Evolutionary conservation across 1,140 invertebrate genomes (phyloP).

Genomic region (Scaptodrosophila lebanonensis): DNA sequence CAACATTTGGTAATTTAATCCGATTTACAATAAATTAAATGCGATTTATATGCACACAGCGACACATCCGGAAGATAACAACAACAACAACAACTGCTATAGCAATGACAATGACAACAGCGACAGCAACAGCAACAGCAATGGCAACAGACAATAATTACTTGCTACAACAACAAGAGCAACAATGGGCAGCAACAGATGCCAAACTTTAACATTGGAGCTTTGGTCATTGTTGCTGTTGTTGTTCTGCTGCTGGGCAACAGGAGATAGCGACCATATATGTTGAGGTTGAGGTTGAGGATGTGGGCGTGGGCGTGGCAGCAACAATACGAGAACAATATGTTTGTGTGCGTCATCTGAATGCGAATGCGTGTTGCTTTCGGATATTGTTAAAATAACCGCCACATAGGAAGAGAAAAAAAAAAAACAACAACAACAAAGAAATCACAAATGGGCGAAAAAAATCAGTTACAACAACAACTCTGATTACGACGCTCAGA

Average conservation of each 20-base stretch:
- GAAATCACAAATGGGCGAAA: too few species aligned
- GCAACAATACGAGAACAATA: constrained; percentile 59
- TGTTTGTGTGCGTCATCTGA: constrained; percentile 11
- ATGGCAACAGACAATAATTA: constrained; percentile 35
- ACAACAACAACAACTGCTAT: constrained; percentile 42
- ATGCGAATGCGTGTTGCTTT: constrained; percentile 10
- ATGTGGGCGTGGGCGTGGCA: constrained; percentile 18
- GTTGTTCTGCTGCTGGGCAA: neutral
- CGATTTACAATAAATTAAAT: constrained; percentile 77
- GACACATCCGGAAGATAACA: constrained; percentile 74
- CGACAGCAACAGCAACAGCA: constrained; percentile 30
- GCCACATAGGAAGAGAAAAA: constrained; percentile 35
- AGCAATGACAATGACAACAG: constrained; percentile 30
- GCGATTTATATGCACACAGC: constrained; percentile 75
- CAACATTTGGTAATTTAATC: constrained; percentile 75
- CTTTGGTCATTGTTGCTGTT: constrained; percentile 54
- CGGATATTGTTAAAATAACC: constrained; percentile 47
- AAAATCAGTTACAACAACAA: too few species aligned
- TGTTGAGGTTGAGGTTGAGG: constrained; percentile 12
- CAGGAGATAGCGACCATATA: neutral
- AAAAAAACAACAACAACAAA: constrained; percentile 1
- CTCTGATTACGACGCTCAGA: too few species aligned
- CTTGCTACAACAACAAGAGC: constrained; percentile 35
- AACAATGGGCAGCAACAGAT: constrained; percentile 4
- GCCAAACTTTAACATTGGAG: constrained; percentile 33